Conservation (phyloP, 1,140 invertebrate genomes). For the Calycopis cecrops region DNA sequence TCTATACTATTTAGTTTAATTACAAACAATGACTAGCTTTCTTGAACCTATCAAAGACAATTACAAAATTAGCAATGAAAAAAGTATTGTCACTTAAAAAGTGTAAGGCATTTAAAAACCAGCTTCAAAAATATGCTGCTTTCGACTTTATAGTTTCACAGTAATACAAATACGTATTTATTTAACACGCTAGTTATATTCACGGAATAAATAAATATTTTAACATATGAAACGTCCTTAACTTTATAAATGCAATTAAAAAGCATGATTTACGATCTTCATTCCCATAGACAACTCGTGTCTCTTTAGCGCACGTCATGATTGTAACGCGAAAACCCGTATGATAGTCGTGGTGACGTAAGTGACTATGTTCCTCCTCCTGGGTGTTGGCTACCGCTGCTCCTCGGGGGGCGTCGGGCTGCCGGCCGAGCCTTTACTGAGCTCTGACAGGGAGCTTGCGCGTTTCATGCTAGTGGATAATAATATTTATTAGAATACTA, state of each 20-base stretch:
- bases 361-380: slow-evolving; percentile 35
- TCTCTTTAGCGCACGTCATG: slow-evolving; percentile 39
- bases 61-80: not conserved
- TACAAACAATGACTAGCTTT: slow-evolving; percentile 8
- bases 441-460: slow-evolving; percentile 75
- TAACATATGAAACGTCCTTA: no score
- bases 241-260: no score
- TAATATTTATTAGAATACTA: slow-evolving; percentile 12
- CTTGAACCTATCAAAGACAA: not conserved
- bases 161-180: no score
- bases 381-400: slow-evolving; percentile 46
- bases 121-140: no score
- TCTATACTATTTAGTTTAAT: not conserved
- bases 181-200: no score
- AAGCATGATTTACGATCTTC: slow-evolving; percentile 1
- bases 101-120: not conserved
- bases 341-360: slow-evolving; percentile 52
- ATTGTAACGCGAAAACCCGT: slow-evolving; percentile 49
- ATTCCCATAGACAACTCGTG: no score
- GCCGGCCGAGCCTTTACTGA: slow-evolving; percentile 54
- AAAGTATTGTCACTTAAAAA: slow-evolving; percentile 1
- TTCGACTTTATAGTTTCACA: no score
- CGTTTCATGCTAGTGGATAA: slow-evolving; percentile 65
- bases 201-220: no score
- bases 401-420: slow-evolving; percentile 28